Evolutionary conservation across 2,888 invertebrate genomes (phyloP), one percentile per base, ranked within the genome.

Genomic region (Microplitis deprimator): DNA sequence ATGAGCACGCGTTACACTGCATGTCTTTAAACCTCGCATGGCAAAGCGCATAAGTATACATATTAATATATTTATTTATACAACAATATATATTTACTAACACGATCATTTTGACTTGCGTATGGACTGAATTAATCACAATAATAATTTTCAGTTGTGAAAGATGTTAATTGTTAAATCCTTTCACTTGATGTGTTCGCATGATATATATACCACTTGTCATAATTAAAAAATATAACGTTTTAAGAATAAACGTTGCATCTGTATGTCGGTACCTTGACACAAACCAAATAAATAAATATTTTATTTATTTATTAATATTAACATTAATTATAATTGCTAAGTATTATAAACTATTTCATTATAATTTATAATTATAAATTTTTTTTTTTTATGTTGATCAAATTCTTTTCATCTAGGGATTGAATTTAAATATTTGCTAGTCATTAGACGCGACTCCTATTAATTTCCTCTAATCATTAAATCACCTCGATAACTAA

Each of bases 1-100:
- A 87, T 86, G 83, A 78, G 87, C 87, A 88, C 83, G 87, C 83
- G 81, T 82, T 50, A 82, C 84, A 84, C 83, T 81, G 29, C 86
- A 86, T 83, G 81, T 85, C 83, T 77, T 81, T 79, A 69, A 81
- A 81, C 83, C 83, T 84, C 82, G 87, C 87, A 88, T 86, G 87
- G 64, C 73, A 79, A 29, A 29, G 20, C 29, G 29, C 29, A 29
- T 29, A 29, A 29, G 29, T 29, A 29, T 29, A 29, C 29, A 29
- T 20, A 20, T 20, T 20, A 20, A 20, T 20, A 79, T 77, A 79
- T 73, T 73, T 78, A 75, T 29, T 29, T 29, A 29, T 29, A 29
- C 29, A 29, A 29, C 29, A 50, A 50, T 50, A 50, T 50, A 3
- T 50, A 50, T 50, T 13, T 8, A 81, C 77, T 29, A 29, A 78